Percentiles rank a stretch among this genome's conserved stretches.
Conservation (phyloP, 2,797 vertebrate genomes). For the Parambassis ranga region DNA sequence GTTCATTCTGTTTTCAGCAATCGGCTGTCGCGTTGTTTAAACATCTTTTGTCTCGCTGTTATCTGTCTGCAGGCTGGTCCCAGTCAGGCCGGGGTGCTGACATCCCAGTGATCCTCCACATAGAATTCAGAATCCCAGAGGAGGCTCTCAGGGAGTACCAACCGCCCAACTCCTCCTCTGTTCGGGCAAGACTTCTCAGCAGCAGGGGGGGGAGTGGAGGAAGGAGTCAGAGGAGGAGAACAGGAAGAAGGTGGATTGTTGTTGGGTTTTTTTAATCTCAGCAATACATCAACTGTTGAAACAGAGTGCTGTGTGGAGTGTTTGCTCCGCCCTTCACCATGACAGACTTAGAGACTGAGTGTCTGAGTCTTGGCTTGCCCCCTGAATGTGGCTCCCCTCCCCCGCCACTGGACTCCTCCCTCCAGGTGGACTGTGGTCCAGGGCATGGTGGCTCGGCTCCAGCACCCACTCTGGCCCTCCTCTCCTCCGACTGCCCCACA, state of each 20-base stretch:
- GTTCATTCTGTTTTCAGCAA: too few relatives aligned
- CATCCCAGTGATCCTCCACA: not conserved
- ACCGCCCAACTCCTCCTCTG: not conserved
- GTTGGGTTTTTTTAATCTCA: not conserved
- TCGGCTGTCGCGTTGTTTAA: not conserved
- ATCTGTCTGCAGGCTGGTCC: conserved; percentile 36
- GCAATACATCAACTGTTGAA: conserved; percentile 5
- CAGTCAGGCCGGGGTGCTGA: conserved; percentile 43
- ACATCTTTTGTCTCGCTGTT: not conserved
- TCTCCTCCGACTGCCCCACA: conserved; percentile 74
- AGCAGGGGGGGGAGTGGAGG: conserved; percentile 3
- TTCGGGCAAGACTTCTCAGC: not conserved
- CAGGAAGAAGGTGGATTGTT: not conserved
- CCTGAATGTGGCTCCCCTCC: conserved; percentile 71
- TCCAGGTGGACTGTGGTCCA: conserved; percentile 45
- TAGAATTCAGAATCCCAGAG: not conserved
- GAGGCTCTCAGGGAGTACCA: conserved; percentile 31
- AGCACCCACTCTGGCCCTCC: conserved; percentile 58
- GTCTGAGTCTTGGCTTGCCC: conserved; percentile 69
- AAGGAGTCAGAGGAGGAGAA: not conserved
- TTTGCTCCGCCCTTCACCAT: conserved; percentile 62
- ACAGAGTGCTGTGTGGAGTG: conserved; percentile 31
- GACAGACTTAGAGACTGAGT: conserved; percentile 80
- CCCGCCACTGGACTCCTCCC: conserved; percentile 61
- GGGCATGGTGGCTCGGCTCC: conserved; percentile 34